Base-by-base conservation (phyloP, 1,140 invertebrate species). In the Ceratitis capitata region DNA sequence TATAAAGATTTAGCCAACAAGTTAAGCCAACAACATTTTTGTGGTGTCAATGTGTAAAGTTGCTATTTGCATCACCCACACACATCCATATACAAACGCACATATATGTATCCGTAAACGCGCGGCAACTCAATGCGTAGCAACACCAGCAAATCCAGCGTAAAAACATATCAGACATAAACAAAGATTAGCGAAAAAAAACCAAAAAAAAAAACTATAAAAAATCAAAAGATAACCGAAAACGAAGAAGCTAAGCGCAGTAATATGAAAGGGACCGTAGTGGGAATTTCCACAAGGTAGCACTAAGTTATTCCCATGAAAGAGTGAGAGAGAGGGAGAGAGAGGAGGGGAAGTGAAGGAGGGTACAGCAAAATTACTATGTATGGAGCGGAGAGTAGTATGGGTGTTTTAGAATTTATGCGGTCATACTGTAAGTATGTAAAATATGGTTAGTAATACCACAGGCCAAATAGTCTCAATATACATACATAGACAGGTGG, bases 401-500 rank as follows among this genome's bases (percentile, higher is more conserved):
- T 61, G 26, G 7, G 29, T n/a, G n/a, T n/a, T n/a, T n/a, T 78
- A n/a, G n/a, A 78, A 78, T 78, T 78, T 78, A 78, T 78, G 69
- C 45, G 69, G 69, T 35, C 39, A 39, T 2, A 39, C 69, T 42
- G 10, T 78, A 45, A 78, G 69, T 47, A 78, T 39, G 39, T 78
- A 45, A 78, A 78, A 78, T 78, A 78, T 78, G 69, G 69, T 45
- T 78, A 23, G 69, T 78, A 78, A 10, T 9, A 78, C 39, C 69
- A 39, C 69, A 45, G 42, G 23, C 69, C 39, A 78, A 78, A 78
- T 45, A 78, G 45, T 39, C 42, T 78, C 69, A 47, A 47, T 47
- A 45, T 12, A 45, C 69, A 12, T 29, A 29, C 29, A 26, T 32
- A 64, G 9, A 23, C 26, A 32, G 3, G 39, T 78, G 39, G 9